Percentiles rank a stretch among this genome's conserved stretches.
These are phyloP conservation scores for Melanitta fusca DNA, from an alignment of 2,797 vertebrate species.

Conservation along the genomic window DNA sequence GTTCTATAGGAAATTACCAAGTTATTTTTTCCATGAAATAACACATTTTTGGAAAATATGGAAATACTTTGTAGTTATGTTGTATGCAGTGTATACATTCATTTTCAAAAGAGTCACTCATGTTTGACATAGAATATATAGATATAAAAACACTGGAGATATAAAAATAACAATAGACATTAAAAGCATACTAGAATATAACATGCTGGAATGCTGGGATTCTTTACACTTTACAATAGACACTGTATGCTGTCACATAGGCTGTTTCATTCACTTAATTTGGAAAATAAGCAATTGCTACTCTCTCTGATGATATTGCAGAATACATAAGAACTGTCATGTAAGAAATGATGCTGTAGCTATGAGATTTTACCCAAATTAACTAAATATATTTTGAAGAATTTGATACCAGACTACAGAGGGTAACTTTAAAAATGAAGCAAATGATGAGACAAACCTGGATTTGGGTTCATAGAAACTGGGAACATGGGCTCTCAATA, in stretches of 20 bases:
- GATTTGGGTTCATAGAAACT: background rate
- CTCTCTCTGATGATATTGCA: background rate
- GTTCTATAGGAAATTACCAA: background rate
- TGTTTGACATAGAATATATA: background rate
- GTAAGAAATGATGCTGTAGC: background rate
- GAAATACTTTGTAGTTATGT: background rate
- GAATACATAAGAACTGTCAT: background rate
- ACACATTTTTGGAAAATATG: background rate
- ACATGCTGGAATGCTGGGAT: background rate
- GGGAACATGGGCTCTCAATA: background rate
- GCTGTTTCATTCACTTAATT: background rate
- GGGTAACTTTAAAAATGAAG: background rate
- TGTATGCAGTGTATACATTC: background rate
- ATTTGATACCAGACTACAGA: fast-evolving
- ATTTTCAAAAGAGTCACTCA: background rate
- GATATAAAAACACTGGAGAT: background rate
- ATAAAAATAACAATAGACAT: background rate
- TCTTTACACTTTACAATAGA: background rate
- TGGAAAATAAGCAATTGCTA: background rate
- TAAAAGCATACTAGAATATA: background rate
- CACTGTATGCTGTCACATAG: background rate
- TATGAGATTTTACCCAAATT: background rate
- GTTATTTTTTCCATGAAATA: background rate
- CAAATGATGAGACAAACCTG: background rate
- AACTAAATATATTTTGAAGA: background rate